These are phyloP conservation scores for Amblyopsis hoosieri DNA, from an alignment of 2,797 vertebrate species.

Conservation along the genomic window DNA sequence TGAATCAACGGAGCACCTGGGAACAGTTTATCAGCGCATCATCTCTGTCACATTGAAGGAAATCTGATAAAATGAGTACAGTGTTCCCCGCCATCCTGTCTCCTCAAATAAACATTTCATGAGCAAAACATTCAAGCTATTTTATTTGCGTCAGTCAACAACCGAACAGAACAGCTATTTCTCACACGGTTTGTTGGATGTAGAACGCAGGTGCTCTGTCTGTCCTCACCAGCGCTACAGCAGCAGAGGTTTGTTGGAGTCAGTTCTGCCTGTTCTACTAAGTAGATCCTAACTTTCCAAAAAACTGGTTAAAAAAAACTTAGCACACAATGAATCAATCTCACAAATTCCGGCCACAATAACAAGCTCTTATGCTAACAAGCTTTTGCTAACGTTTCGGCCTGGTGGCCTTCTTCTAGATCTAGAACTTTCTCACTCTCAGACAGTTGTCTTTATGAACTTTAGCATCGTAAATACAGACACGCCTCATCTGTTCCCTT, in stretches of 20 bases:
- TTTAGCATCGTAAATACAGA: slow-evolving; percentile 74
- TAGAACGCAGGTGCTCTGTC: neutral
- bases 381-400: neutral
- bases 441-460: slow-evolving; percentile 72
- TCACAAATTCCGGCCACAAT: too few species aligned
- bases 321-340: too few species aligned
- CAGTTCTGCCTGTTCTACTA: too few species aligned
- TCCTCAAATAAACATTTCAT: neutral
- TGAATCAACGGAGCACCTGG: neutral
- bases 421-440: slow-evolving; percentile 50
- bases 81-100: neutral
- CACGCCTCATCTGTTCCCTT: slow-evolving; percentile 74
- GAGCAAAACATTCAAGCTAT: neutral
- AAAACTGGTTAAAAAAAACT: too few species aligned
- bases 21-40: neutral
- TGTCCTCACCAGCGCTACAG: too few species aligned
- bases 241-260: too few species aligned
- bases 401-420: slow-evolving; percentile 10
- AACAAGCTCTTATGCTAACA: too few species aligned
- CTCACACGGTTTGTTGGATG: neutral
- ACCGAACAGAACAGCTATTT: neutral
- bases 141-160: neutral
- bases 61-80: neutral
- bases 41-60: neutral
- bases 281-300: slow-evolving; percentile 37